Percentiles rank a stretch among this genome's conserved stretches.
phyloP scores from a whole-genome alignment of 2,888 invertebrate species.

The Emmelina monodactyla region DNA sequence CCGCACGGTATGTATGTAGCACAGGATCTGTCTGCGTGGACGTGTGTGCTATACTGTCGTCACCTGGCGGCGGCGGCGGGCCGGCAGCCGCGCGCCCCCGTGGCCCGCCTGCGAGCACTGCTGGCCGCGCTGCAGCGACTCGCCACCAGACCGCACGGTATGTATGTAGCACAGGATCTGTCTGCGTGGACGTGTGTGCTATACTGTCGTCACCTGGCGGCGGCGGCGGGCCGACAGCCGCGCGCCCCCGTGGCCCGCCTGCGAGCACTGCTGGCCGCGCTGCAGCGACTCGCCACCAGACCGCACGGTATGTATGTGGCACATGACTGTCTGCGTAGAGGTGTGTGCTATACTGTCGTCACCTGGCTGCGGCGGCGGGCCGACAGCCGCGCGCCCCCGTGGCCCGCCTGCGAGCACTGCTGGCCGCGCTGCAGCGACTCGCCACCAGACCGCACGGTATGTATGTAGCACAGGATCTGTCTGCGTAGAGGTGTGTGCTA shows the following conservation, averaged over 20 bases:
- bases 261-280: conserved; percentile 78
- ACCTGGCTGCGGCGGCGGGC: conserved; percentile 75
- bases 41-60: conserved; percentile 50
- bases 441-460: too few relatives aligned
- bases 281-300: too few relatives aligned
- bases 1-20: too few relatives aligned
- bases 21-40: too few relatives aligned
- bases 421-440: conserved; percentile 67
- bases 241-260: conserved; percentile 91
- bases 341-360: conserved; percentile 52
- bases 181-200: too few relatives aligned
- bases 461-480: too few relatives aligned
- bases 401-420: conserved; percentile 83
- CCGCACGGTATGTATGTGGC: too few relatives aligned
- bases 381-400: conserved; percentile 94
- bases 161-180: too few relatives aligned
- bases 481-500: too few relatives aligned
- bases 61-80: conserved; percentile 76
- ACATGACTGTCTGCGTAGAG: too few relatives aligned
- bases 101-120: conserved; percentile 84
- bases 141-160: too few relatives aligned
- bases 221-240: conserved; percentile 90
- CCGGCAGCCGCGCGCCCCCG: conserved; percentile 92
- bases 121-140: conserved; percentile 69
- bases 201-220: conserved; percentile 50